Evolutionary conservation across 1,140 invertebrate genomes (phyloP), one percentile per base, ranked within the genome.

Genomic region (Agrypnia vestita): DNA sequence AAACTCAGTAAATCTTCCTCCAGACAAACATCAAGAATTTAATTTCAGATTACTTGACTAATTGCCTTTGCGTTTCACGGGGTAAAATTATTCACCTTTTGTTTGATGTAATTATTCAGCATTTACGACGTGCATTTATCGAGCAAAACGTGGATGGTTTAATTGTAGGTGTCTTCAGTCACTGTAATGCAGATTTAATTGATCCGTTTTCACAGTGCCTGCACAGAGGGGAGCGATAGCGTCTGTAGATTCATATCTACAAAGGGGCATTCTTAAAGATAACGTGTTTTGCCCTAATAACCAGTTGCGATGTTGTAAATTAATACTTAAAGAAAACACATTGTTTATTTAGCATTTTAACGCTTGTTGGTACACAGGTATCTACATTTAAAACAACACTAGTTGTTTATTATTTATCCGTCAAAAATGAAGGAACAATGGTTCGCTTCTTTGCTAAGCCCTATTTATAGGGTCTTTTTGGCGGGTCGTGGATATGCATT

Each of bases 151-250:
- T 64, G 61, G 19, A 15, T 71, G 46, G 9, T 53, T 73, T 82
- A 82, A 82, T 82, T 75, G 72, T 64, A 17, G 74, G 76, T 53
- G 11, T 56, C 43, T 76, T 69, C 15, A 59, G 74, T 15, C 35
- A 17, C 49, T 75, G 71, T 82, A 80, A 82, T 82, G 74, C 49
- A 11, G 51, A 80, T 82, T 82, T 82, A 82, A 82, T 82, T 82
- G 81, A 55, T 49, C 69, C 73, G 75, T 82, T 82, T 82, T 82
- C 55, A 79, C 81, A 76, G 73, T 79, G 64, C 51, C 59, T 69
- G 75, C 19, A 47, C 76, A 69, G 11, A 15, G 7, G 55, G 55
- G 51, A 46, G n/a, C 8, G 73, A 75, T 75, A 75, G 19, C 8
- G 59, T 61, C 73, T 61, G n/a, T 51, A 43, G 53, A 19, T 71